phyloP scores from a whole-genome alignment of 1,140 invertebrate species.

The Cataglyphis hispanica region DNA sequence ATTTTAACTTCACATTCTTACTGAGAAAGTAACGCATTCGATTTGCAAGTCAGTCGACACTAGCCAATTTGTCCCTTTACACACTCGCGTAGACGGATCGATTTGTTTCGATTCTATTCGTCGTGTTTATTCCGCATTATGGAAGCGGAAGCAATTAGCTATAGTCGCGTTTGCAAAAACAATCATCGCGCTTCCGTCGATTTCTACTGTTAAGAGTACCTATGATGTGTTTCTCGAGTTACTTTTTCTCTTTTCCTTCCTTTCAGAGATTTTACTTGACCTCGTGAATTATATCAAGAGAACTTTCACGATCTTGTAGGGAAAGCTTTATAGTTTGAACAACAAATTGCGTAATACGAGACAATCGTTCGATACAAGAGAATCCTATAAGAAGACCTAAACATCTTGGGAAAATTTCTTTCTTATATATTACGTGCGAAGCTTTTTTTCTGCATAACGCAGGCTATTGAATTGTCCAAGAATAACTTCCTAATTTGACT shows the following conservation, averaged over 20 bases:
- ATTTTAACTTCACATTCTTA: slow-evolving; percentile 70
- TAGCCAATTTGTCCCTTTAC: slow-evolving; percentile 42
- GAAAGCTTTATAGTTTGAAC: background rate
- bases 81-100: background rate
- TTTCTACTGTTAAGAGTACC: background rate
- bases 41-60: slow-evolving; percentile 43
- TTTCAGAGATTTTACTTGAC: background rate
- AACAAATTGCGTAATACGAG: slow-evolving; percentile 14
- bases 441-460: background rate
- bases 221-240: background rate
- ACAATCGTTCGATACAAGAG: background rate
- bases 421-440: slow-evolving; percentile 32
- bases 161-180: background rate
- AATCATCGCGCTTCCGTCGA: slow-evolving; percentile 2
- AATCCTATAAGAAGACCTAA: background rate
- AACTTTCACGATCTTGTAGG: background rate
- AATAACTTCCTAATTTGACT: slow-evolving; percentile 58
- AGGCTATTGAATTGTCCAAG: slow-evolving; percentile 31
- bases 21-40: slow-evolving; percentile 72
- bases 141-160: slow-evolving; percentile 23
- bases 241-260: background rate
- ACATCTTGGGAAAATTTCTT: slow-evolving; percentile 41
- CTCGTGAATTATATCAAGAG: background rate
- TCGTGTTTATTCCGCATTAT: background rate
- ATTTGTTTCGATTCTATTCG: slow-evolving; percentile 26